Conservation (phyloP, 2,888 invertebrate species). For the Hirtodrosophila cameraria region DNA sequence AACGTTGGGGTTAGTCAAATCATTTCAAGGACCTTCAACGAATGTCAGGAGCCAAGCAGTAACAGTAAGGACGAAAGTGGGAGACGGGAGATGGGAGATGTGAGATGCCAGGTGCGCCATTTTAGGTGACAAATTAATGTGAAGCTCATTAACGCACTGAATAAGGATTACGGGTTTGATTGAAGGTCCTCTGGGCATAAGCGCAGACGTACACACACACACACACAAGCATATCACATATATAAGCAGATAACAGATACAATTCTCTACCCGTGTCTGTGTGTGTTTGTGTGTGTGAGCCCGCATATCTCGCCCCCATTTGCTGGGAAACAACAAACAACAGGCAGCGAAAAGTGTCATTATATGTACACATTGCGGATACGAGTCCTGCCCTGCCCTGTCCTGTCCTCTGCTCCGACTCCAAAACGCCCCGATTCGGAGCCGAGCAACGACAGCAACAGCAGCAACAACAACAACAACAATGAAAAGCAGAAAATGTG, state of each 20-base stretch:
- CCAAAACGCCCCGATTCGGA: slow-evolving; percentile 20
- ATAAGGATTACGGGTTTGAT: slow-evolving; percentile 79
- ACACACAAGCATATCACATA: slow-evolving; percentile 32
- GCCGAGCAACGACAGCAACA: slow-evolving; percentile 32
- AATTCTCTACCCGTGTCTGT: slow-evolving; percentile 23
- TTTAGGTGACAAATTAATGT: slow-evolving; percentile 73
- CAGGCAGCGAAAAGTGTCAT: slow-evolving; percentile 67
- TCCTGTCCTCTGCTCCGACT: neutral
- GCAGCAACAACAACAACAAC: slow-evolving; percentile 35
- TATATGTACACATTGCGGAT: slow-evolving; percentile 53
- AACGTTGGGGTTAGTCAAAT: slow-evolving; percentile 27
- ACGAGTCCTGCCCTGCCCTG: slow-evolving; percentile 14
- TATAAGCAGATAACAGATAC: slow-evolving; percentile 61
- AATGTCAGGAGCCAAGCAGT: slow-evolving; percentile 43
- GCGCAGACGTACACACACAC: slow-evolving; percentile 42
- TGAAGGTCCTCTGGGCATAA: slow-evolving; percentile 74
- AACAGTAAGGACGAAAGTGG: too few species aligned
- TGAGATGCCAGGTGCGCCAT: slow-evolving; percentile 70
- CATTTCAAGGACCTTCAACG: slow-evolving; percentile 60
- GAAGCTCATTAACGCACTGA: slow-evolving; percentile 79
- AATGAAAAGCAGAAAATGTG: slow-evolving; percentile 67
- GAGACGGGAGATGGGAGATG: too few species aligned
- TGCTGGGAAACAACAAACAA: slow-evolving; percentile 33
- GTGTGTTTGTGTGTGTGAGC: slow-evolving; percentile 35
- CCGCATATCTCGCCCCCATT: slow-evolving; percentile 65